Evolutionary conservation across 2,797 vertebrate species (phyloP).

Genomic region (Muraenolepis orangiensis): DNA sequence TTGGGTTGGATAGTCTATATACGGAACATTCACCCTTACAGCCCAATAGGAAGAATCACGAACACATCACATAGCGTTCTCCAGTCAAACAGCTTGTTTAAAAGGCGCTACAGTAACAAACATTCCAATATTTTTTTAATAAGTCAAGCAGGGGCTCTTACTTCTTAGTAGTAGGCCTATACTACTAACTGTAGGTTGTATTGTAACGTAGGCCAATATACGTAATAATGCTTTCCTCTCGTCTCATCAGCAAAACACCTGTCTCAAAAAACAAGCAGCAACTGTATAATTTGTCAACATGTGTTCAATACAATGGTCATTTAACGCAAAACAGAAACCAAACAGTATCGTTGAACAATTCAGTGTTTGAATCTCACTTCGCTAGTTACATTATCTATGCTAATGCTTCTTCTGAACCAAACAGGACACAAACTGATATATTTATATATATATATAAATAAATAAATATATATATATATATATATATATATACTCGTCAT

Average conservation of each 20-base stretch:
- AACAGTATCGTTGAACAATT: not conserved
- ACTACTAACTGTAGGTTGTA: too few relatives aligned
- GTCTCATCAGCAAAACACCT: not conserved
- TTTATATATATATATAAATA: slow-evolving; percentile 17
- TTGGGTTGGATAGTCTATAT: too few relatives aligned
- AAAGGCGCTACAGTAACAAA: not conserved
- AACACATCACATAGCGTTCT: not conserved
- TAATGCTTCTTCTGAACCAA: slow-evolving; percentile 47
- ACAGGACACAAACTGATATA: slow-evolving; percentile 36
- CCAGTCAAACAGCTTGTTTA: not conserved
- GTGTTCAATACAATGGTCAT: not conserved
- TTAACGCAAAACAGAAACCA: not conserved
- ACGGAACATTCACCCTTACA: too few relatives aligned
- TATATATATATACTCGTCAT: slow-evolving; percentile 25
- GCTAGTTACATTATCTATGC: slow-evolving; percentile 30
- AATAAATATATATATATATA: too few relatives aligned
- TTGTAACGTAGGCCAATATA: not conserved
- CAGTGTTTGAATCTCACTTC: slow-evolving; percentile 39
- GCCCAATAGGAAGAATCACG: not conserved
- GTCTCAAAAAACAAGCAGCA: not conserved
- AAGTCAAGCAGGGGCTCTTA: not conserved
- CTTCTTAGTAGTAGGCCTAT: not conserved
- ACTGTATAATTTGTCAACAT: not conserved
- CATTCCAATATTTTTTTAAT: not conserved
- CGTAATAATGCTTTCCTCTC: slow-evolving; percentile 2